Base-by-base conservation (phyloP, 1,140 invertebrate genomes). In the Diorhabda sublineata region DNA sequence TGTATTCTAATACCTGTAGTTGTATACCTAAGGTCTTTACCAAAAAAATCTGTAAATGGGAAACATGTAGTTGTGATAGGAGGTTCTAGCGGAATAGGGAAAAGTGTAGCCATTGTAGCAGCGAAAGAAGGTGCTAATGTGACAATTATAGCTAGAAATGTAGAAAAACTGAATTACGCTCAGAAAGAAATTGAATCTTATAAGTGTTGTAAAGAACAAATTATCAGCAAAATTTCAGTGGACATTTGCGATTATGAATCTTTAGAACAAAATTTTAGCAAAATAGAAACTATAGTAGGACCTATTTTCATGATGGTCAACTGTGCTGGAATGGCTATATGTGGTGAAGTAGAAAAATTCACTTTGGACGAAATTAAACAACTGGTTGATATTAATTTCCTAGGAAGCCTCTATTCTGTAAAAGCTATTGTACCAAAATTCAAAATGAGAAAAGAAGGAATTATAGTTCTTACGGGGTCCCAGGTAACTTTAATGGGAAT, bases 1-100 rank as follows among this genome's bases (percentile, higher is more conserved):
- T 26, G 26, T 26, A 26, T 26, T 26, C 26, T 26, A 26, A 26
- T 26, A 26, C 26, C 26, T 26, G 26, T 26, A 26, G 26, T 26
- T 26, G 26, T 56, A 56, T 56, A 56, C n/a, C 52, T n/a, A 6
- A 71, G 7, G 8, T 52, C 56, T n/a, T 69, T 45, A 26, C 47
- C 6, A 6, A 52, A 52, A 52, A 71, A 64, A 66, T 74, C 78
- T 84, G 69, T 85, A 82, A 76, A 82, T 75, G 82, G 82, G 5
- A 86, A 83, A 75, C 88, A 89, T 81, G 86, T 89, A 58, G 84
- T 89, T 42, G 85, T 98, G n/a, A 97, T 94, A 42, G 97, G 97
- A 61, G 97, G 96, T 45, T 98, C 96, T 0, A 96, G 94, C 84
- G 97, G 97, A 4, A 98, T 98, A 74, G 97, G 97, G 3, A 92